Evolutionary conservation across 2,888 invertebrate species (phyloP).

Genomic region (Sesamia inferens): DNA sequence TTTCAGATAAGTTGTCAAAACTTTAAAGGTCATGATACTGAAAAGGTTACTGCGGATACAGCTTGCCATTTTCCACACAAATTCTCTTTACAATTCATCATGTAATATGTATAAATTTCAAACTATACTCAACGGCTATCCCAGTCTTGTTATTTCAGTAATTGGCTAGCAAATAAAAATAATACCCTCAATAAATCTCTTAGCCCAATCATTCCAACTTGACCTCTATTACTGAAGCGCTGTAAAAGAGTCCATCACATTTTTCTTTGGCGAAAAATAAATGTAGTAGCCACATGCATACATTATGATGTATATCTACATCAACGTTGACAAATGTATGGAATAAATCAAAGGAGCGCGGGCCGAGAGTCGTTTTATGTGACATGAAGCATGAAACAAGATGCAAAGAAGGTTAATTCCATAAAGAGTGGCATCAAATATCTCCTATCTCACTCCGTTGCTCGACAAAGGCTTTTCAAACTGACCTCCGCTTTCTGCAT

Average conservation of each 20-base stretch:
- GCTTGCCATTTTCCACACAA: background rate
- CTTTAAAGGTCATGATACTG: background rate
- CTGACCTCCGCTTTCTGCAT: background rate
- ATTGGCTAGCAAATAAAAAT: slow-evolving; percentile 61
- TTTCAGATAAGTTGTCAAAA: background rate
- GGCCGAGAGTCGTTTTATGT: slow-evolving; percentile 74
- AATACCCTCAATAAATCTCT: slow-evolving; percentile 61
- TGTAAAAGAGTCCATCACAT: slow-evolving; percentile 72
- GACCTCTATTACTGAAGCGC: slow-evolving; percentile 73
- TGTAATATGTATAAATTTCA: slow-evolving; percentile 21
- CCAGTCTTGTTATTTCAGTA: slow-evolving; percentile 34
- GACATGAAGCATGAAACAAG: slow-evolving; percentile 44
- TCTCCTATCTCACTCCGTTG: background rate
- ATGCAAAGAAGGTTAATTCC: slow-evolving; percentile 28
- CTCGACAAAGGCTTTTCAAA: background rate
- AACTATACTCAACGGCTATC: slow-evolving; percentile 10
- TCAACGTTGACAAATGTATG: slow-evolving; percentile 81
- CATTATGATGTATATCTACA: slow-evolving; percentile 76
- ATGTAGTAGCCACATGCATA: slow-evolving; percentile 75
- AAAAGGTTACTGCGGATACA: background rate
- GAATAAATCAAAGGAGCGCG: slow-evolving; percentile 81
- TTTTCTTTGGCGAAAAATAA: slow-evolving; percentile 75
- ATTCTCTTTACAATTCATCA: background rate
- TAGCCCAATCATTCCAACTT: slow-evolving; percentile 71
- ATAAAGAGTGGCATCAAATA: background rate